phyloP scores from a whole-genome alignment of 1,140 invertebrate species.

The Zaprionus inermis region DNA sequence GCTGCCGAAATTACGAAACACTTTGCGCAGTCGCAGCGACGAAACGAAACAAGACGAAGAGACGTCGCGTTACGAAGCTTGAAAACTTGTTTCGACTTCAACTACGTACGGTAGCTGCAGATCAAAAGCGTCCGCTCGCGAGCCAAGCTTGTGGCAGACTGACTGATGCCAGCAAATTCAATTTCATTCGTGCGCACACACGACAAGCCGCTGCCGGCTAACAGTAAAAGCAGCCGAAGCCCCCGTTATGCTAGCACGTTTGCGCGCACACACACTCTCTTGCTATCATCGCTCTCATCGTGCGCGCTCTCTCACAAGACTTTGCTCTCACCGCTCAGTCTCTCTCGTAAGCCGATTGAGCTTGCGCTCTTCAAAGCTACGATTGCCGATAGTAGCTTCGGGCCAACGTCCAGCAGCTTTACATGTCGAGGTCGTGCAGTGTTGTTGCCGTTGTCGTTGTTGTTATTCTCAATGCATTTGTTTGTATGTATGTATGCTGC shows the following conservation, averaged over 20 bases:
- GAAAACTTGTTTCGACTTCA: conserved; percentile 57
- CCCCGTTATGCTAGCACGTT: conserved; percentile 58
- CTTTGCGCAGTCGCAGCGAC: conserved; percentile 64
- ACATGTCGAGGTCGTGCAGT: conserved; percentile 77
- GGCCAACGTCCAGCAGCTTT: conserved; percentile 62
- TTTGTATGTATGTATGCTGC: conserved; percentile 34
- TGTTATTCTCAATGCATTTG: conserved; percentile 41
- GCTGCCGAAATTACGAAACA: conserved; percentile 73
- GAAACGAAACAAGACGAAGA: conserved; percentile 35
- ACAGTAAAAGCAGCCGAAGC: conserved; percentile 66
- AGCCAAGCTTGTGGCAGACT: conserved; percentile 80
- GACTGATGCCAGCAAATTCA: conserved; percentile 75
- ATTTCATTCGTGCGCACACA: conserved; percentile 51
- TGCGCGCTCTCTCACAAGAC: conserved; percentile 1
- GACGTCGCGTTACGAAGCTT: conserved; percentile 29
- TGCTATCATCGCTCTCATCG: too few relatives aligned
- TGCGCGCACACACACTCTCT: too few relatives aligned
- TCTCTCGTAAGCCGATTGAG: conserved; percentile 22
- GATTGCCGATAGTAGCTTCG: conserved; percentile 24
- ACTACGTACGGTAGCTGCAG: conserved; percentile 7
- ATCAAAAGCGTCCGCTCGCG: conserved; percentile 68
- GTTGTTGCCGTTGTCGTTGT: conserved; percentile 44
- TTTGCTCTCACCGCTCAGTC: conserved; percentile 8
- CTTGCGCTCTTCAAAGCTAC: conserved; percentile 30
- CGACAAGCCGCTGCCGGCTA: conserved; percentile 48